A percentile compares a stretch with the other conserved stretches of the same genome.
Conservation (phyloP, 23 tunicate species). For the Trididemnum miniatum region DNA sequence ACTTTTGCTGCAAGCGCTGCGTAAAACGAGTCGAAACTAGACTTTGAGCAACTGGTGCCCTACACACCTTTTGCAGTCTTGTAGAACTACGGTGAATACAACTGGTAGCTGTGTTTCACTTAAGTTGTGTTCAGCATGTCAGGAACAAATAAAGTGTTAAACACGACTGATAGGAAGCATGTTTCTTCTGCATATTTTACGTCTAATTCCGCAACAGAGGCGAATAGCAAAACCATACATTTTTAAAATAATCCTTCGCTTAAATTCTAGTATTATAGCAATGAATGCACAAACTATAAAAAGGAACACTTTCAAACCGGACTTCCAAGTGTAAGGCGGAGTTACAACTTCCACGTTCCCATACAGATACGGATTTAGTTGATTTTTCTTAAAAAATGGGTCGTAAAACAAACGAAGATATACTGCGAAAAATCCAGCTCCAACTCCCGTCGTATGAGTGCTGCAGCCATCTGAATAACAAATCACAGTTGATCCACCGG, state of each 20-base stretch:
- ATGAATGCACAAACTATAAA: background rate
- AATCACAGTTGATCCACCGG: no score
- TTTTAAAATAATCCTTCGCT: background rate
- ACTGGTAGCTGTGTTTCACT: no score
- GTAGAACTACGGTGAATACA: no score
- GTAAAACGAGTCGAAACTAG: no score
- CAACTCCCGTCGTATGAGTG: conserved; percentile 63
- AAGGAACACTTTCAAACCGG: background rate
- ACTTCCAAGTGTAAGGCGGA: background rate
- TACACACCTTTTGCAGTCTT: no score
- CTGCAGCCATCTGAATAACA: conserved; percentile 60
- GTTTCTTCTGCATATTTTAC: no score
- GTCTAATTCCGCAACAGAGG: background rate
- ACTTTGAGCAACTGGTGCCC: no score
- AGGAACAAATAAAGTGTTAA: no score
- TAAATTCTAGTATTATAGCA: background rate
- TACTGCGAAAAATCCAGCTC: conserved; percentile 58
- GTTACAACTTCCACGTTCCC: background rate
- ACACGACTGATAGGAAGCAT: no score
- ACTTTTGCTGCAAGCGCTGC: no score
- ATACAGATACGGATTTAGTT: conserved; percentile 25
- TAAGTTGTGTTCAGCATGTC: no score
- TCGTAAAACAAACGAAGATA: conserved; percentile 58
- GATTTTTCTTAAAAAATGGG: conserved; percentile 30
- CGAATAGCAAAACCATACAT: background rate